A percentile compares a stretch with the other conserved stretches of the same genome.
Evolutionary conservation across 2,888 invertebrate species (phyloP).

Genomic region (Ephialtes manifestator): DNA sequence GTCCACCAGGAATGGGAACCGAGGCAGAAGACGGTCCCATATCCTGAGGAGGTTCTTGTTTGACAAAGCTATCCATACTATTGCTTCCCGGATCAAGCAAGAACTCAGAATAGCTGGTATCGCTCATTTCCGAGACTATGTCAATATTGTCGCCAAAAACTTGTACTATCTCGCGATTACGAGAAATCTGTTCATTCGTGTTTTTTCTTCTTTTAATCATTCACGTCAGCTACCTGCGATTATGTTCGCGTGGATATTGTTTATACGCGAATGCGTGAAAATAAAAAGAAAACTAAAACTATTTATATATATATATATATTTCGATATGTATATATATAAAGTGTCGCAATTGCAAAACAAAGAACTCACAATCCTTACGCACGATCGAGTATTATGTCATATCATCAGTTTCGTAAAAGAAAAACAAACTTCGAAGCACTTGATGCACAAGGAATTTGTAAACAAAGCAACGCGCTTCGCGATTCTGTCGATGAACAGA

Average conservation of each 20-base stretch:
- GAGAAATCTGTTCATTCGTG: slow-evolving; percentile 47
- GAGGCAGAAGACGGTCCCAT: slow-evolving; percentile 83
- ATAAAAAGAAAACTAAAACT: background rate
- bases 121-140: slow-evolving; percentile 76
- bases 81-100: slow-evolving; percentile 75
- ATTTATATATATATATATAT: background rate
- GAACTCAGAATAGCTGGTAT: slow-evolving; percentile 79
- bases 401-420: background rate
- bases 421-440: background rate
- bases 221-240: background rate
- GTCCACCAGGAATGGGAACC: slow-evolving; percentile 84
- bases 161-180: slow-evolving; percentile 20
- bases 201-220: slow-evolving; percentile 13
- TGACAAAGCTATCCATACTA: slow-evolving; percentile 79
- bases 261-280: background rate
- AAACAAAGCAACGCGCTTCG: slow-evolving; percentile 22
- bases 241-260: background rate
- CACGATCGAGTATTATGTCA: slow-evolving; percentile 2
- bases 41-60: slow-evolving; percentile 80
- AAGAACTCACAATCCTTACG: background rate
- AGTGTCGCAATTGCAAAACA: background rate
- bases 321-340: no score
- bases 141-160: background rate
- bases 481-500: background rate
- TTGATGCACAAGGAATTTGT: slow-evolving; percentile 11